phyloP scores from a whole-genome alignment of 2,113 vertebrate genomes.

The Halichoerus grypus region DNA sequence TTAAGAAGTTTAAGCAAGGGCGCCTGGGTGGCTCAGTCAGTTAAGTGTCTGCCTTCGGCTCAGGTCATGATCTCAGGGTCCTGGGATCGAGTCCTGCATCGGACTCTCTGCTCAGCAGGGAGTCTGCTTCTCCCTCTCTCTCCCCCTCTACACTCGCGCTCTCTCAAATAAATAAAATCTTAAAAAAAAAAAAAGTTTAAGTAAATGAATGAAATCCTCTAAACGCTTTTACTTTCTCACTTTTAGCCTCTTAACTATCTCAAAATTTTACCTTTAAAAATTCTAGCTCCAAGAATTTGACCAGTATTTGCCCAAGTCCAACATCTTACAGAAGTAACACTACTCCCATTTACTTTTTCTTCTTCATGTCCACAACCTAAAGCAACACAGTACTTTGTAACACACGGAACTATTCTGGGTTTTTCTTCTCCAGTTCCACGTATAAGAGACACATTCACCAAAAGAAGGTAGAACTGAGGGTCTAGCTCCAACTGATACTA shows the following conservation, averaged over 20 bases:
- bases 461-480: background rate
- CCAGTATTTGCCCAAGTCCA: background rate
- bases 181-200: background rate
- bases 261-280: background rate
- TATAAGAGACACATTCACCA: rapidly evolving
- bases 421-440: background rate
- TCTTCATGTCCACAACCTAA: background rate
- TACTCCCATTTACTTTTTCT: background rate
- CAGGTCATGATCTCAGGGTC: background rate
- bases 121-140: background rate
- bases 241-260: background rate
- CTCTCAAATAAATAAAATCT: background rate
- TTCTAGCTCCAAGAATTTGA: background rate
- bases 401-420: background rate
- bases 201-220: conserved; percentile 32
- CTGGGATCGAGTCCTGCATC: background rate
- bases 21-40: background rate
- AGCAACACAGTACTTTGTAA: background rate
- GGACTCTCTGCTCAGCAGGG: too few species aligned
- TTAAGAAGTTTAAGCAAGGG: conserved; percentile 43
- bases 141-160: too few species aligned
- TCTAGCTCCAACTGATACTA: background rate
- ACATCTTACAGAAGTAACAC: background rate
- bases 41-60: background rate
- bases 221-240: background rate